Evolutionary conservation across 2,113 vertebrate genomes (phyloP).

Genomic region (Natator depressus): DNA sequence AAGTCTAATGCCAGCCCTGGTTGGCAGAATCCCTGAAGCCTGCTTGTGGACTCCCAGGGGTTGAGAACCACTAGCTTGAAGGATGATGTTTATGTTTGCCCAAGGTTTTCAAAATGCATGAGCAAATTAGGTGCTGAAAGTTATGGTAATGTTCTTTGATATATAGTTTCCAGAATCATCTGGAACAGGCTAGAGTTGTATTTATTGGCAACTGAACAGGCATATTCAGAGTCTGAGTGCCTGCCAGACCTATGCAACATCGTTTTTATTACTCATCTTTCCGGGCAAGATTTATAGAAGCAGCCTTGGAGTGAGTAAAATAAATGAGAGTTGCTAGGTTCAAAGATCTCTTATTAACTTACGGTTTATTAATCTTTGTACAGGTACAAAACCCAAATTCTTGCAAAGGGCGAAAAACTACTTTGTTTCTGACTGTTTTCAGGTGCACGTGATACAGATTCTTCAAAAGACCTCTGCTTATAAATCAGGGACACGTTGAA

Average conservation of each 20-base stretch:
- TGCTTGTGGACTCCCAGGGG: too few species aligned
- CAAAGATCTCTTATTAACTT: not conserved
- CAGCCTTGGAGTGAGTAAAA: not conserved
- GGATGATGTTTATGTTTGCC: not conserved
- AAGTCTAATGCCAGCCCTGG: too few species aligned
- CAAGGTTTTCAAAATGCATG: not conserved
- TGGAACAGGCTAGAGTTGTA: not conserved
- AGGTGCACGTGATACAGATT: not conserved
- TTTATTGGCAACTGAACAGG: not conserved
- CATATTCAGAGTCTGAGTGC: not conserved
- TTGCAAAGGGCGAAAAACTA: not conserved
- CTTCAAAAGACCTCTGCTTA: not conserved
- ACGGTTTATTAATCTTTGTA: not conserved
- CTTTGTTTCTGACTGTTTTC: not conserved
- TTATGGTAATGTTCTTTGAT: not conserved
- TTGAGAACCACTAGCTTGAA: not conserved
- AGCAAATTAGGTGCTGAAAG: not conserved
- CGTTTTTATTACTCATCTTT: not conserved
- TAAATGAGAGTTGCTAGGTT: not conserved
- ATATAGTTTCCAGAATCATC: not conserved
- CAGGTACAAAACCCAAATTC: not conserved
- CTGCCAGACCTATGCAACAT: not conserved
- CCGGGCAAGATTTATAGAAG: rapidly evolving
- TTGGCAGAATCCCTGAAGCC: too few species aligned
- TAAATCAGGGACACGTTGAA: not conserved